Evolutionary conservation across 2,888 invertebrate genomes (phyloP), one percentile per base, ranked within the genome.

Genomic region (Amiota mariae): DNA sequence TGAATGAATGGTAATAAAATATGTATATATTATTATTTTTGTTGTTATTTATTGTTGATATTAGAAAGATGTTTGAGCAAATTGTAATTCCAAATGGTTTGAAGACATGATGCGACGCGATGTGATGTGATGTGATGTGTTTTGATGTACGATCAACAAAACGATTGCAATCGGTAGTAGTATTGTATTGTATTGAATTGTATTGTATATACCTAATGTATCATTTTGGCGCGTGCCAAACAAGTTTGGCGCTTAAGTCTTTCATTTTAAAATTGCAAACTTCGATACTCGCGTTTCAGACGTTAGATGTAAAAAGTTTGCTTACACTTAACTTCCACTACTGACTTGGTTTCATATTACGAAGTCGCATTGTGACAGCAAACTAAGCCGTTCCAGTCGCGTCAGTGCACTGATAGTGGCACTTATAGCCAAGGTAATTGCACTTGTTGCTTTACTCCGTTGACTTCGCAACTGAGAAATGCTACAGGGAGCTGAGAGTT

Each of bases 291-390:
- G 36, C 36, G 36, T 36, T 6, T 36, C 36, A 6, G 36, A 2
- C 0, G 2, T 2, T 6, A 36, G 36, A 36, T 2, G 2, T 36
- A 6, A 36, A 36, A 36, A 36, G 36, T 36, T 36, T 36, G 8
- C 36, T 36, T 36, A 36, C 36, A 36, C 6, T 72, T 56, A 64
- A 49, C 75, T 70, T 75, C 78, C 77, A 77, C 80, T 77, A 77
- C 82, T 78, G 81, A 76, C 81, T 78, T 63, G 76, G 74, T 77
- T 82, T 78, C 76, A 71, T 75, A 76, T 79, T 81, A 78, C 83
- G 82, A 76, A 76, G n/a, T 18, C 18, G 8, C 8, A 59, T 15
- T 18, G 57, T 15, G 57, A 9, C 57, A 59, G 18, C 11, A 18
- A 59, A 11, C 57, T 59, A 20, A 59, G 57, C 8, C 36, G 36